A percentile compares a stretch with the other conserved stretches of the same genome.
Evolutionary conservation across 1,140 invertebrate species (phyloP).

Genomic region (Papilio polytes): DNA sequence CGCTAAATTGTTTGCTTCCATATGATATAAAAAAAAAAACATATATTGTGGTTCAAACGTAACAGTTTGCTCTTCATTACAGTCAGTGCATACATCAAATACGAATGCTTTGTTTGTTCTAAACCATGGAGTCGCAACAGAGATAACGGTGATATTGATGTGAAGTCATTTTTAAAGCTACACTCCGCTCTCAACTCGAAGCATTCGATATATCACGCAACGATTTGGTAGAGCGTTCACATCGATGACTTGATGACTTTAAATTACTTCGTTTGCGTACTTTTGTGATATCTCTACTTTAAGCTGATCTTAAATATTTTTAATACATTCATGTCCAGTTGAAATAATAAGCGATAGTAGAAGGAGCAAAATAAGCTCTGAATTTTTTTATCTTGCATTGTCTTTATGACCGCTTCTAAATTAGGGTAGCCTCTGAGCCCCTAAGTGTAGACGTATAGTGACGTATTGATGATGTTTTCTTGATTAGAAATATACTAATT

Average conservation of each 20-base stretch:
- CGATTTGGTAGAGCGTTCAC: conserved; percentile 1
- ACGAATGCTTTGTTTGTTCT: conserved; percentile 10
- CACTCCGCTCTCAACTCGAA: conserved; percentile 4
- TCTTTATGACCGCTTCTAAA: too few species aligned
- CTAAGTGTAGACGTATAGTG: too few species aligned
- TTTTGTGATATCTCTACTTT: neutral
- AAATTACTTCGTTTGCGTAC: neutral
- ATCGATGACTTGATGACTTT: neutral
- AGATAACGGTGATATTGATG: conserved; percentile 27
- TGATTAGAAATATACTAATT: too few species aligned
- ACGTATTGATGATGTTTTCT: too few species aligned
- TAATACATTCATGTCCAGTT: neutral
- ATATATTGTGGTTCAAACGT: neutral
- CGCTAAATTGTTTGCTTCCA: too few species aligned
- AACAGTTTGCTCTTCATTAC: conserved; percentile 19
- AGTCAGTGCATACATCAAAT: conserved; percentile 1
- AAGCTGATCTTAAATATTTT: neutral
- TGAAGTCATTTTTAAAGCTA: conserved; percentile 24
- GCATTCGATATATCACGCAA: conserved; percentile 16
- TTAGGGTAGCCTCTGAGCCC: too few species aligned
- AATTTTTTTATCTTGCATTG: too few species aligned
- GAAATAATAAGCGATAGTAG: neutral
- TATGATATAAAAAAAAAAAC: too few species aligned
- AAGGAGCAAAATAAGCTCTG: neutral
- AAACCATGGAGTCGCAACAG: conserved; percentile 21